These are phyloP conservation scores for Amphipoea oculea DNA, from an alignment of 2,888 invertebrate species.

Conservation along the genomic window DNA sequence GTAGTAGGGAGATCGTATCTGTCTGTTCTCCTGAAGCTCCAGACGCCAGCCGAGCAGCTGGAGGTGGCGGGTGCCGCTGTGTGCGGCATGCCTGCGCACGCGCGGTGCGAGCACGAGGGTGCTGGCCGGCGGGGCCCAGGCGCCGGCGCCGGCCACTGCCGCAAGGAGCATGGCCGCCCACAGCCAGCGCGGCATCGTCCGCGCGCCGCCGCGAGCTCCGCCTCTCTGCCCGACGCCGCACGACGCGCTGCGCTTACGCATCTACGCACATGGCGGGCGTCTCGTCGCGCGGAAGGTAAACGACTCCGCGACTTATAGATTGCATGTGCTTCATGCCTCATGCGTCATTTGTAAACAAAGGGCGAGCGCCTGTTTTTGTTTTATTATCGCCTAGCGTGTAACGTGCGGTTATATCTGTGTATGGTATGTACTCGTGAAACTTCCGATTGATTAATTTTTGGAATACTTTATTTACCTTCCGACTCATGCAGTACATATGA, in stretches of 20 bases:
- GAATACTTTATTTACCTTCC: constrained; percentile 31
- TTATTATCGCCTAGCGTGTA: constrained; percentile 79
- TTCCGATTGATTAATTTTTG: constrained; percentile 42
- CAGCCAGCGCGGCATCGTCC: constrained; percentile 87
- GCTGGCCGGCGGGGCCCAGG: constrained; percentile 74
- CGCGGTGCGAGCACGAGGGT: constrained; percentile 71
- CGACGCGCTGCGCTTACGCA: constrained; percentile 84
- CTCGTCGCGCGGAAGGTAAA: constrained; percentile 89
- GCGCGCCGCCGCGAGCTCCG: constrained; percentile 85
- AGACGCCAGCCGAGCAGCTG: constrained; percentile 85
- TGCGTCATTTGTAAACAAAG: constrained; percentile 90
- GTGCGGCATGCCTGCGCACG: constrained; percentile 71
- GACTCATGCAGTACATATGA: constrained; percentile 21
- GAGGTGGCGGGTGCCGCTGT: constrained; percentile 74
- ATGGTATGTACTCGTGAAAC: constrained; percentile 36
- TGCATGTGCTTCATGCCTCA: constrained; percentile 85
- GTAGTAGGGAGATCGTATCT: constrained; percentile 86
- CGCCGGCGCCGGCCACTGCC: constrained; percentile 73
- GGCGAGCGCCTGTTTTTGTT: constrained; percentile 85
- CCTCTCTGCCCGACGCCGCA: constrained; percentile 79
- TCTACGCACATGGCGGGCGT: constrained; percentile 88
- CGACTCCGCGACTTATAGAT: constrained; percentile 88
- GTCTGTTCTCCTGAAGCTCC: constrained; percentile 83
- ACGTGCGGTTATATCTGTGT: constrained; percentile 65
- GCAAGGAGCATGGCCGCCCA: constrained; percentile 82